Conservation (phyloP, 2,888 invertebrate genomes). For the Tetrapedia diversipes region DNA sequence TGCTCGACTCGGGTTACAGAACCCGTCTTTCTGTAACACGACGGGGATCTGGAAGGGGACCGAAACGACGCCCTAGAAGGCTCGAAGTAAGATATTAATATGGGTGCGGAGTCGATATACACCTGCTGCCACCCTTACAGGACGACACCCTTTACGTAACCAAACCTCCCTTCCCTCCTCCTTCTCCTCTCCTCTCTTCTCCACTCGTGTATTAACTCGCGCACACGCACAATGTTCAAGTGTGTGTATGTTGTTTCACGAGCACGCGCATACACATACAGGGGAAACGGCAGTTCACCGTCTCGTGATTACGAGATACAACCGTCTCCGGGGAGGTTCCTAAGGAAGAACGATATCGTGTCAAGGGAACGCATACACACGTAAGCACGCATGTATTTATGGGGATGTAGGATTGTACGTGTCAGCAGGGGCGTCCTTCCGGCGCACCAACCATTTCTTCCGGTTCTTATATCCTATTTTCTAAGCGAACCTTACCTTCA, state of each 20-base stretch:
- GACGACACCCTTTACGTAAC: slow-evolving; percentile 62
- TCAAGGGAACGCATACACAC: slow-evolving; percentile 21
- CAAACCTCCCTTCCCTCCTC: slow-evolving; percentile 55
- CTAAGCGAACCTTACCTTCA: no score
- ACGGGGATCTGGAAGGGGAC: slow-evolving; percentile 41
- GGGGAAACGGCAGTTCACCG: slow-evolving; percentile 12
- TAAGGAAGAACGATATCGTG: slow-evolving; percentile 56
- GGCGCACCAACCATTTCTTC: not conserved
- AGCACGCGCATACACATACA: slow-evolving; percentile 1
- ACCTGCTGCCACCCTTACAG: slow-evolving; percentile 69
- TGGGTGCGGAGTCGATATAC: slow-evolving; percentile 71
- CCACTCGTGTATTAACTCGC: slow-evolving; percentile 27
- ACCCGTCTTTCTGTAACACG: slow-evolving; percentile 24
- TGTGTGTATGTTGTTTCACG: not conserved
- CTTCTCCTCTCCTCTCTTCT: no score
- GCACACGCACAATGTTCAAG: slow-evolving; percentile 3
- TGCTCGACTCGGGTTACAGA: slow-evolving; percentile 35
- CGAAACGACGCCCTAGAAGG: slow-evolving; percentile 61
- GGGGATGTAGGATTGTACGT: slow-evolving; percentile 16
- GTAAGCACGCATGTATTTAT: not conserved
- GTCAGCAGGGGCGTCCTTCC: slow-evolving; percentile 6
- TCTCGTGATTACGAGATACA: slow-evolving; percentile 58
- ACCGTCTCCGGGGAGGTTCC: slow-evolving; percentile 47
- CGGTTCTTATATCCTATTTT: no score
- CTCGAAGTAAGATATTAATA: slow-evolving; percentile 69